These are phyloP conservation scores for Ips nitidus DNA, from an alignment of 1,140 invertebrate genomes.

Conservation along the genomic window DNA sequence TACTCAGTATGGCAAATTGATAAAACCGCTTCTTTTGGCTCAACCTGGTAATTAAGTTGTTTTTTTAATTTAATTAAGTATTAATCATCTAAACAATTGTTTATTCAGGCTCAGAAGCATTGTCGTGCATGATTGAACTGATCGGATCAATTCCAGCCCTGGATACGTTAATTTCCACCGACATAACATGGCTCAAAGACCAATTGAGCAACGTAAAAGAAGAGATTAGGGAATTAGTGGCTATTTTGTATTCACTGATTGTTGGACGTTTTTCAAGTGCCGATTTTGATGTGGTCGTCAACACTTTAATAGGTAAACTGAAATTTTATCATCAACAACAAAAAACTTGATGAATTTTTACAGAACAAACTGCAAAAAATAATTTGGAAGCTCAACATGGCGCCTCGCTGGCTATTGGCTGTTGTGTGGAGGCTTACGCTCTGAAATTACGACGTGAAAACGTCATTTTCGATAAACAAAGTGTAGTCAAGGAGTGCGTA, in stretches of 20 bases:
- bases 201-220: conserved; percentile 71
- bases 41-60: conserved; percentile 55
- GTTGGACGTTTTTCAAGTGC: conserved; percentile 52
- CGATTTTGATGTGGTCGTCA: conserved; percentile 60
- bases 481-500: conserved; percentile 18
- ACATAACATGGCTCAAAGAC: conserved; percentile 63
- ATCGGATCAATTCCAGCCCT: conserved; percentile 65
- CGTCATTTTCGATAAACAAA: neutral
- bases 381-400: conserved; percentile 75
- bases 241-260: conserved; percentile 70
- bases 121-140: conserved; percentile 74
- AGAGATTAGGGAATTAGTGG: conserved; percentile 69
- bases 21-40: conserved; percentile 63
- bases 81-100: too few relatives aligned
- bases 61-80: neutral
- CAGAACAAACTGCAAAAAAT: conserved; percentile 56
- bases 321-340: neutral
- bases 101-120: conserved; percentile 58
- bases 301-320: conserved; percentile 54
- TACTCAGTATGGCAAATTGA: conserved; percentile 65
- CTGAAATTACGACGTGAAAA: conserved; percentile 17
- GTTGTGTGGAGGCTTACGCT: conserved; percentile 64
- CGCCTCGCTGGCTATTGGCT: conserved; percentile 66
- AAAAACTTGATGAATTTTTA: conserved; percentile 9
- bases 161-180: conserved; percentile 33